Base-by-base conservation (phyloP, 2,113 vertebrate species). In the Ariopsis seemanni region DNA sequence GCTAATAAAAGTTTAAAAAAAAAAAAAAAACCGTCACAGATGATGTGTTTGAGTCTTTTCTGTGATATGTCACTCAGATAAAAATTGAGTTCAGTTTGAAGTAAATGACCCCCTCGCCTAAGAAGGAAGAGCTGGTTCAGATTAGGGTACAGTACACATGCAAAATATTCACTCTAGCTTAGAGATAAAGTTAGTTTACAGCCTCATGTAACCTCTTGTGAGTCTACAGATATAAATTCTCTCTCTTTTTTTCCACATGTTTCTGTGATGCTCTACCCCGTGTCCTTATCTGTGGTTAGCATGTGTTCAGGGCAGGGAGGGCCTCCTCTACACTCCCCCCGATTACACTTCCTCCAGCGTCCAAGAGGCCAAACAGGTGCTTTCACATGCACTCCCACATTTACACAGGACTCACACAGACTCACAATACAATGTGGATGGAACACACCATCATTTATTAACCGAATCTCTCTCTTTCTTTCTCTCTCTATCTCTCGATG, bases 241-340 rank as follows among this genome's bases (percentile, higher is more conserved):
- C n/a, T 42, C 42, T 65, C 42, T 8, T 69, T 20, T 78, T 48
- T 14, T 55, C 63, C 17, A 34, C 60, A 84, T 87, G 77, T 30
- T 72, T 81, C 4, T 55, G 53, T 50, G 25, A 72, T 85, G 82
- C 69, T 63, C 22, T 81, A 55, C 82, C 67, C 78, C 72, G 55
- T 80, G 63, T 72, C 52, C 89, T 90, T 90, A 90, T 90, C 89
- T 90, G 78, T 52, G 62, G 69, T 83, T 72, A 88, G 27, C 86
- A 90, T 82, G 78, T 57, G 42, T 34, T 60, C 27, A 85, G 65
- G 10, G 63, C 67, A 71, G 7, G 60, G 60, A 85, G 78, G 83
- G 69, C 67, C 79, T 30, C 86, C 27, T 63, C 14, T 53, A 53
- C 69, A 62, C 67, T 63, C 67, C 20, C 42, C 53, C 27, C 48